Percentiles rank a stretch among this genome's conserved stretches.
Evolutionary conservation across 2,888 invertebrate genomes (phyloP).

Genomic region (Aspidapion aeneum): DNA sequence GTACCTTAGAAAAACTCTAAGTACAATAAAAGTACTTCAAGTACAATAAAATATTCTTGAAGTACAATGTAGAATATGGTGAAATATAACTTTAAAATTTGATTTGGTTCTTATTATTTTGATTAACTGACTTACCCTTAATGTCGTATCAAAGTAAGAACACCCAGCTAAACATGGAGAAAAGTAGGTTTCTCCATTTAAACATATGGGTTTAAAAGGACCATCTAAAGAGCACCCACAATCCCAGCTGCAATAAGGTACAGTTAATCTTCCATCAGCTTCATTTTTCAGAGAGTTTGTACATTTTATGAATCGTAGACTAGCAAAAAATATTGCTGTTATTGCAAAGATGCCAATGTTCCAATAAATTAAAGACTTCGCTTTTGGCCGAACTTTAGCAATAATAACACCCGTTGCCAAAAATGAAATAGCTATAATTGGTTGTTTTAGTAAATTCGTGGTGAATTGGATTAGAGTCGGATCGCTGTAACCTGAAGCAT

Average conservation of each 20-base stretch:
- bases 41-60: too few species aligned
- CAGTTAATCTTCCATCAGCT: slow-evolving; percentile 45
- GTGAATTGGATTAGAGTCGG: slow-evolving; percentile 53
- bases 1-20: too few species aligned
- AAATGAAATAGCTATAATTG: slow-evolving; percentile 52
- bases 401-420: slow-evolving; percentile 55
- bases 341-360: slow-evolving; percentile 49
- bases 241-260: slow-evolving; percentile 53
- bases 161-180: slow-evolving; percentile 76
- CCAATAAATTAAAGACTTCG: slow-evolving; percentile 51
- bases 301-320: slow-evolving; percentile 39
- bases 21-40: too few species aligned
- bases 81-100: too few species aligned
- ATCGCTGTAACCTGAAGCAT: slow-evolving; percentile 51
- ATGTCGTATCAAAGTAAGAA: slow-evolving; percentile 39
- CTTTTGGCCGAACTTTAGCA: slow-evolving; percentile 50
- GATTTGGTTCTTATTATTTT: too few species aligned
- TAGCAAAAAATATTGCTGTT: slow-evolving; percentile 49
- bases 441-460: slow-evolving; percentile 54
- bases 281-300: slow-evolving; percentile 42
- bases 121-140: slow-evolving; percentile 48
- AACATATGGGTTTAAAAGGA: slow-evolving; percentile 62
- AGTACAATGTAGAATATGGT: too few species aligned
- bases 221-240: slow-evolving; percentile 53
- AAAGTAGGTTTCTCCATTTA: slow-evolving; percentile 58